A percentile compares a stretch with the other conserved stretches of the same genome.
Evolutionary conservation across 2,888 invertebrate species (phyloP).

Genomic region (Cataglyphis altisquamis): DNA sequence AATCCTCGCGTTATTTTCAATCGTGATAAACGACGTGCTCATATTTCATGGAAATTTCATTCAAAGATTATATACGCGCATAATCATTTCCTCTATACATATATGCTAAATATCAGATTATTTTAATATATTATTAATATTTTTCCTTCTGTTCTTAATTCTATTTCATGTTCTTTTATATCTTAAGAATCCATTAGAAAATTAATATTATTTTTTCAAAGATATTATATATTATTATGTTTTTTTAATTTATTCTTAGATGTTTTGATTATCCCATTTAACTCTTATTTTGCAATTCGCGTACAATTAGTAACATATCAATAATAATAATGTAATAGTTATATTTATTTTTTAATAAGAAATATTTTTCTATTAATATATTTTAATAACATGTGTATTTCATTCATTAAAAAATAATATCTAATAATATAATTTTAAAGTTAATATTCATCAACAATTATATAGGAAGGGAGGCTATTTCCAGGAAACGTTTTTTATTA

Average conservation of each 20-base stretch:
- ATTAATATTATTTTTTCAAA: not conserved
- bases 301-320: not conserved
- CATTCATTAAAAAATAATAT: not conserved
- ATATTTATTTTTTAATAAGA: not conserved
- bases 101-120: not conserved
- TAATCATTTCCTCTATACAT: slow-evolving; percentile 31
- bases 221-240: not conserved
- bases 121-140: not conserved
- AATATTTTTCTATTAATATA: not conserved
- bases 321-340: not conserved
- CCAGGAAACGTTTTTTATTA: not conserved
- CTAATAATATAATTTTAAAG: not conserved
- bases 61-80: not conserved
- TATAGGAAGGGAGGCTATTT: not conserved
- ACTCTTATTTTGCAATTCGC: not conserved
- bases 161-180: not conserved
- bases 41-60: slow-evolving; percentile 21
- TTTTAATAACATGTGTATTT: not conserved
- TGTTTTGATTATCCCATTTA: not conserved
- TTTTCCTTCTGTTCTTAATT: not conserved
- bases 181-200: not conserved
- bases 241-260: slow-evolving; percentile 3
- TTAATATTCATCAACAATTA: not conserved
- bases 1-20: not conserved
- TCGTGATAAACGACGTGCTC: not conserved